Evolutionary conservation across 2,888 invertebrate genomes (phyloP).

Genomic region (Anoplius nigerrimus): DNA sequence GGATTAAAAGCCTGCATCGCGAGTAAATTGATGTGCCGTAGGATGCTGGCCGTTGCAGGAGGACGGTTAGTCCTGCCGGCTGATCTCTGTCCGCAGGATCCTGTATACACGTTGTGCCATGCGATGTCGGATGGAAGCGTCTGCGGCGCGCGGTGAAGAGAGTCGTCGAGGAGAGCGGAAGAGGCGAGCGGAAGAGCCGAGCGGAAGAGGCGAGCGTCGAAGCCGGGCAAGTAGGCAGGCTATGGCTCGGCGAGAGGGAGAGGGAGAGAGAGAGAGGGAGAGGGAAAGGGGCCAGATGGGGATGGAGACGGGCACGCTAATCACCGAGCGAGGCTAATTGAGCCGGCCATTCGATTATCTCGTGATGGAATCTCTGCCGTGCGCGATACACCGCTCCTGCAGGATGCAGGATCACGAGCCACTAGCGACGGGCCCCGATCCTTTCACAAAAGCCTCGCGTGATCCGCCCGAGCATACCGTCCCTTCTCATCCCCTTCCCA

Average conservation of each 20-base stretch:
- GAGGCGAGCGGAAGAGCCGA: too few species aligned
- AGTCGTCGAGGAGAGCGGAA: background rate
- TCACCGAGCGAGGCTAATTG: conserved; percentile 69
- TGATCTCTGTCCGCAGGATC: too few species aligned
- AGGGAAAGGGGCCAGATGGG: conserved; percentile 27
- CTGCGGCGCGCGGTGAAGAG: too few species aligned
- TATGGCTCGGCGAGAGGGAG: too few species aligned
- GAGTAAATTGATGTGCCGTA: conserved; percentile 13
- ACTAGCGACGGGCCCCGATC: background rate
- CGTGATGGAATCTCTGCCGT: conserved; percentile 64
- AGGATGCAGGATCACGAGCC: conserved; percentile 11
- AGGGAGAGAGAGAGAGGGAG: conserved; percentile 6
- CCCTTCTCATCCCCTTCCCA: too few species aligned
- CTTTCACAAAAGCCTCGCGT: conserved; percentile 1
- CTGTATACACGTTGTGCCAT: too few species aligned
- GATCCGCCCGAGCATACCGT: background rate
- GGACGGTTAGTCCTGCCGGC: too few species aligned
- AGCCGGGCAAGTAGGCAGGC: too few species aligned
- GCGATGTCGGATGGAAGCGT: too few species aligned
- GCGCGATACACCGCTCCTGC: conserved; percentile 43
- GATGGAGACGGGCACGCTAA: conserved; percentile 56
- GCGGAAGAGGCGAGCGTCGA: too few species aligned
- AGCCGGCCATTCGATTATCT: conserved; percentile 69
- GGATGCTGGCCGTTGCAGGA: too few species aligned
- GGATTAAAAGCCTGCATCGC: conserved; percentile 12